These are phyloP conservation scores for Colletes gigas DNA, from an alignment of 1,140 invertebrate genomes.

Conservation along the genomic window DNA sequence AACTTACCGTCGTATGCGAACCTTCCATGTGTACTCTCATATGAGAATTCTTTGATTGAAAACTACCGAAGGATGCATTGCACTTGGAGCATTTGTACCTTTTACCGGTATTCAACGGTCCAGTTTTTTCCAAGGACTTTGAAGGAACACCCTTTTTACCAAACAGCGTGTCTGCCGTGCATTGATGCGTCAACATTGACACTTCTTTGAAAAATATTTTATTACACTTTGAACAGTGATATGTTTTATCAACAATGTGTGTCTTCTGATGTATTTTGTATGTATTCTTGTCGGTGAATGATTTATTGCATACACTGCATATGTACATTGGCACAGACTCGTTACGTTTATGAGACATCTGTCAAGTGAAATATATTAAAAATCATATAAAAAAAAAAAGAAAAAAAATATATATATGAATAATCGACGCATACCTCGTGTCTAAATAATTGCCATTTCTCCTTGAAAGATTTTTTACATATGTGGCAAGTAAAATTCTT, in stretches of 20 bases:
- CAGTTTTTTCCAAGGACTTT: conserved; percentile 51
- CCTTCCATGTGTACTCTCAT: conserved; percentile 66
- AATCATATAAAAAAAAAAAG: not conserved
- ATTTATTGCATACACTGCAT: conserved; percentile 67
- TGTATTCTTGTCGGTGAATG: conserved; percentile 62
- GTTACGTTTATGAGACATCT: conserved; percentile 69
- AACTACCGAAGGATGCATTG: conserved; percentile 63
- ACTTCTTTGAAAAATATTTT: conserved; percentile 76
- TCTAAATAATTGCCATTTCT: conserved; percentile 72
- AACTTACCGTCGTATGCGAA: conserved; percentile 31
- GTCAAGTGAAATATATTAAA: conserved; percentile 12
- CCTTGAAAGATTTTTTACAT: conserved; percentile 73
- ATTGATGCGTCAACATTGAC: conserved; percentile 70
- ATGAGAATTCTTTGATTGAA: conserved; percentile 69
- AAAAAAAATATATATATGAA: conserved; percentile 15
- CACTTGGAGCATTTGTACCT: conserved; percentile 70
- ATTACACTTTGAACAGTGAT: conserved; percentile 74
- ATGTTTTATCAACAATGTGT: conserved; percentile 70
- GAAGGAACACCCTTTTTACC: conserved; percentile 51
- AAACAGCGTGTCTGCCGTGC: conserved; percentile 52
- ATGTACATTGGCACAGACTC: conserved; percentile 51
- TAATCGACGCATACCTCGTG: conserved; percentile 65
- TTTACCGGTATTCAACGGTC: conserved; percentile 51
- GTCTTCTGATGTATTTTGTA: conserved; percentile 68
- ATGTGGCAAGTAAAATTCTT: conserved; percentile 66